Evolutionary conservation across 2,797 vertebrate genomes (phyloP).

Genomic region (Micrastur ruficollis): DNA sequence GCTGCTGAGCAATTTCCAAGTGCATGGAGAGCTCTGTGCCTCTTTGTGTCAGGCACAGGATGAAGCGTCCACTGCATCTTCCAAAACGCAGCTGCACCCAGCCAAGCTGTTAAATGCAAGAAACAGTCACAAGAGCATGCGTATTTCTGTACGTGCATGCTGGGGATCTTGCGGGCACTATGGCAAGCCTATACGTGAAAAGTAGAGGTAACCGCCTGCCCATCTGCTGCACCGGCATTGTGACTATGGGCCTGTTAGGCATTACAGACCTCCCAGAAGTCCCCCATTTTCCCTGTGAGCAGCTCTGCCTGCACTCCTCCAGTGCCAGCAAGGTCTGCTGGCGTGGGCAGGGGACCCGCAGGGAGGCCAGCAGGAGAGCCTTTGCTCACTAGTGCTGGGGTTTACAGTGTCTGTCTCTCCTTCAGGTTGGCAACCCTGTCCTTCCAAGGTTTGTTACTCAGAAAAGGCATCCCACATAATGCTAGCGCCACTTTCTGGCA

Average conservation of each 20-base stretch:
- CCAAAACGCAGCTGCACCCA: background rate
- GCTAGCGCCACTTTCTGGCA: background rate
- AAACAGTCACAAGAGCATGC: accelerated
- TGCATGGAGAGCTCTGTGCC: background rate
- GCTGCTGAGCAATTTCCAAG: background rate
- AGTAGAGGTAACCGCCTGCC: background rate
- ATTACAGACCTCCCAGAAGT: background rate
- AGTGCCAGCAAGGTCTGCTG: background rate
- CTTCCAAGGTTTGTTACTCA: background rate
- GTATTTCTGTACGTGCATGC: background rate
- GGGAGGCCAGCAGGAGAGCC: background rate
- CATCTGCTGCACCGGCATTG: accelerated
- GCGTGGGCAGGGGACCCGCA: accelerated
- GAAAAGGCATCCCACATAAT: background rate
- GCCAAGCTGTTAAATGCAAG: background rate
- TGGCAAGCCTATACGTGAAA: accelerated
- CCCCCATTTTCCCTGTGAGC: background rate
- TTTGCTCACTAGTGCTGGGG: background rate
- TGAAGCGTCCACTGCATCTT: background rate
- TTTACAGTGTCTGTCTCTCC: background rate
- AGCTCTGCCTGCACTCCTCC: background rate
- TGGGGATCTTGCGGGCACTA: background rate
- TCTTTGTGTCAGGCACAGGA: background rate
- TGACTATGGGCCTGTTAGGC: background rate
- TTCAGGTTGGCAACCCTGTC: background rate